Evolutionary conservation across 2,888 invertebrate genomes (phyloP).

Genomic region (Lucinisca nassula): DNA sequence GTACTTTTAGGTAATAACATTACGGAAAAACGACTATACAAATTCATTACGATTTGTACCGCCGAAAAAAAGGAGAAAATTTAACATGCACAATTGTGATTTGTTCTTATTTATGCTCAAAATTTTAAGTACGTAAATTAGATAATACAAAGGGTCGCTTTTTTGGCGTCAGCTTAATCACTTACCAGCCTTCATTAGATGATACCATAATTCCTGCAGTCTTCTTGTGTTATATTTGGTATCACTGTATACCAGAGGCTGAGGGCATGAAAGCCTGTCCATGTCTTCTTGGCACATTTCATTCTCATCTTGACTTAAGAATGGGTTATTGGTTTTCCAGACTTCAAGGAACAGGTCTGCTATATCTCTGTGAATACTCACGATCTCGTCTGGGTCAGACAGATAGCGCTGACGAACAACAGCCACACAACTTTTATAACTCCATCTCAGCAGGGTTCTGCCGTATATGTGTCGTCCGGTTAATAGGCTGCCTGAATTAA

Average conservation of each 20-base stretch:
- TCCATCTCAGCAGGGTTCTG: slow-evolving; percentile 74
- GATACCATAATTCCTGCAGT: slow-evolving; percentile 87
- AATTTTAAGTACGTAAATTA: too few species aligned
- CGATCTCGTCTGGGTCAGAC: slow-evolving; percentile 61
- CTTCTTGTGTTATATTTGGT: slow-evolving; percentile 86
- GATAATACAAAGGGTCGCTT: too few species aligned
- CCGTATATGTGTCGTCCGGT: slow-evolving; percentile 57
- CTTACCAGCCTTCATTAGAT: slow-evolving; percentile 86
- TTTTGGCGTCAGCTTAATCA: too few species aligned
- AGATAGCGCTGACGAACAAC: slow-evolving; percentile 73
- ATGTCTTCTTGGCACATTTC: slow-evolving; percentile 58
- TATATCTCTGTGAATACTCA: slow-evolving; percentile 75
- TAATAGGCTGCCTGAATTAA: slow-evolving; percentile 61
- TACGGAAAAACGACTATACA: too few species aligned
- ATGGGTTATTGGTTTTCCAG: slow-evolving; percentile 76
- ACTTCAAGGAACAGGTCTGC: slow-evolving; percentile 79
- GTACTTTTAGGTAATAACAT: too few species aligned
- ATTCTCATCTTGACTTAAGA: slow-evolving; percentile 56
- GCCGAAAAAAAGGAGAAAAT: too few species aligned
- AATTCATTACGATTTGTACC: too few species aligned
- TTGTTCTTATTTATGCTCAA: too few species aligned
- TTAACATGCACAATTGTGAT: too few species aligned
- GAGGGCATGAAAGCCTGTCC: slow-evolving; percentile 75
- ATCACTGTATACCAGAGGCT: slow-evolving; percentile 85
- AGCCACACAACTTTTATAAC: slow-evolving; percentile 65